Evolutionary conservation across 2,888 invertebrate species (phyloP).

Genomic region (Drosophila mulleri): DNA sequence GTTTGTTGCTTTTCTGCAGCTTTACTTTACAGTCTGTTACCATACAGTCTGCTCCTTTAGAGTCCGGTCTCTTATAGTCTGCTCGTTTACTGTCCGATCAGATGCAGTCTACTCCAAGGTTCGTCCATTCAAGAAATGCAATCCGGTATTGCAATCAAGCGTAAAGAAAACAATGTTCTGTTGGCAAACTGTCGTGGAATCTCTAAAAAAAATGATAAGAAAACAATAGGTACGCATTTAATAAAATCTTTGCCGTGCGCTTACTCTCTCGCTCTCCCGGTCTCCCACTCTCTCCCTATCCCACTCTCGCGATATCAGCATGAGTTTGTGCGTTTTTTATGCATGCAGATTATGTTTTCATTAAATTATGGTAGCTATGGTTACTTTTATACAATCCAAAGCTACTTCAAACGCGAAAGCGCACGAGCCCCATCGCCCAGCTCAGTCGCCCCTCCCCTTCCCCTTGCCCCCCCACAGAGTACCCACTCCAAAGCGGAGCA

Average conservation of each 20-base stretch:
- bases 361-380: conserved; percentile 82
- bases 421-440: conserved; percentile 44
- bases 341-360: conserved; percentile 80
- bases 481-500: conserved; percentile 42
- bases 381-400: conserved; percentile 78
- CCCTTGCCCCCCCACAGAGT: neutral
- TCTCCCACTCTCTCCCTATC: neutral
- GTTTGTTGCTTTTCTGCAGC: too few species aligned
- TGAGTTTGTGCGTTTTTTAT: conserved; percentile 46
- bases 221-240: conserved; percentile 46
- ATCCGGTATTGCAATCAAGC: conserved; percentile 47
- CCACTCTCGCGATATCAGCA: conserved; percentile 23
- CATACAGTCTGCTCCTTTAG: too few species aligned
- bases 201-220: conserved; percentile 15
- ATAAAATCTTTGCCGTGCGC: conserved; percentile 43
- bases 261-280: neutral
- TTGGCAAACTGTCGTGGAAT: conserved; percentile 29
- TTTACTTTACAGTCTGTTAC: too few species aligned
- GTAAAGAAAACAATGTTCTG: conserved; percentile 30
- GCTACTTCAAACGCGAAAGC: conserved; percentile 70
- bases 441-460: too few species aligned
- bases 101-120: too few species aligned
- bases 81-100: neutral
- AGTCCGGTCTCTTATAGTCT: neutral
- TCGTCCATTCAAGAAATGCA: conserved; percentile 21